Evolutionary conservation across 2,113 vertebrate genomes (phyloP), one percentile per base, ranked within the genome.

Genomic region (Tricholaema leucomelas): DNA sequence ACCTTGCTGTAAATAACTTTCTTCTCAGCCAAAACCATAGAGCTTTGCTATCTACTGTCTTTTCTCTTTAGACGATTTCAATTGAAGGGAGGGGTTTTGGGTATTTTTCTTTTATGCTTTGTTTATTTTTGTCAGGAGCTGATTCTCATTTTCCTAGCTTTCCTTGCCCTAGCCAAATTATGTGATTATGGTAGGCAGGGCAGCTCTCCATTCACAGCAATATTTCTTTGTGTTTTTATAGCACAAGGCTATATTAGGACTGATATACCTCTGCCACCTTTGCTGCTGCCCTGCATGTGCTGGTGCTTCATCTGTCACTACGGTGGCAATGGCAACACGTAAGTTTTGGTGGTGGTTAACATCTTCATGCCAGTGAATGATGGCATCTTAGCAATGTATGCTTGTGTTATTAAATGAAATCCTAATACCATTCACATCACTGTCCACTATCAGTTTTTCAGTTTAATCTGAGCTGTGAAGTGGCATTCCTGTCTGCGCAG

Each of bases 1-100:
- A 94, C 96, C 93, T 96, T 94, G 87, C 94, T 97, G 97, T 98
- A 97, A 97, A 97, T 97, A 97, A 96, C 90, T 97, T 97, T 96
- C 44, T 84, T 95, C 85, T 93, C 83, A 93, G 91, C 91, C 86
- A 94, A 92, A 92, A 27, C 77, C 56, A 48, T 20, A 2, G 55
- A 77, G 72, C 72, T 76, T 9, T 65, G 87, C 85, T 36, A 31
- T 84, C 79, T 85, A 55, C 18, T 3, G 71, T n/a, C 46, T 77
- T 88, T 93, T 71, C 31, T 91, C 52, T 95, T 91, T 80, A 88
- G 80, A 72, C 83, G 2, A 69, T 76, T 80, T 87, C 87, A 76
- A 13, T 52, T 76, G 66, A 90, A 56, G 66, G 56, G 36, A 66
- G 36, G 21, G 56, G 59, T 70, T 21, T 17, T 12, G 6, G 56